A percentile compares a stretch with the other conserved stretches of the same genome.
These are phyloP conservation scores for Tiliacea citrago DNA, from an alignment of 2,888 invertebrate genomes.

Conservation along the genomic window DNA sequence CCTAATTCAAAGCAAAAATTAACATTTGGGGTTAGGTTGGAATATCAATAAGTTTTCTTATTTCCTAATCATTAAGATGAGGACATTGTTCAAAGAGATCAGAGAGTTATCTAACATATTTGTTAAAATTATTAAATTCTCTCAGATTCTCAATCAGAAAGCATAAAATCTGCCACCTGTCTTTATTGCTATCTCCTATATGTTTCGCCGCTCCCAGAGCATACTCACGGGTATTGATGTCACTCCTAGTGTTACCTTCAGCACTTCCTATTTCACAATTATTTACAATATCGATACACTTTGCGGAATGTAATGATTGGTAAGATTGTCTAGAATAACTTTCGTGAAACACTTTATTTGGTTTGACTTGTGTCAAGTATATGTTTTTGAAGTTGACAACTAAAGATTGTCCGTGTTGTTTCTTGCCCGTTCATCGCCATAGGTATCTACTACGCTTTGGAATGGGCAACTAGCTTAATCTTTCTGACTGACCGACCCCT, in stretches of 20 bases:
- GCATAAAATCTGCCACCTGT: neutral
- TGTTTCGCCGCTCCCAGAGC: conserved; percentile 64
- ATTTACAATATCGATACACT: conserved; percentile 61
- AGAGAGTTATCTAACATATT: no score
- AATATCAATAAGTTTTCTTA: neutral
- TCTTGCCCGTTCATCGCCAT: no score
- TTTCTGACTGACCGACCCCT: no score
- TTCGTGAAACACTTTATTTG: neutral
- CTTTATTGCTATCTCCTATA: conserved; percentile 44
- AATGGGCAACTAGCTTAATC: no score
- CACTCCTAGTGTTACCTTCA: conserved; percentile 83
- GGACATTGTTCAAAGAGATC: neutral
- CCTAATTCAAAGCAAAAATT: neutral
- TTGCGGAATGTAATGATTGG: conserved; percentile 7
- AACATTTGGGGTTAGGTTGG: neutral
- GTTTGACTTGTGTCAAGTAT: neutral
- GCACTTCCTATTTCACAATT: conserved; percentile 84
- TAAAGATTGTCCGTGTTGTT: no score
- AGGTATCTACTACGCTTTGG: no score
- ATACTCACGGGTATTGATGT: conserved; percentile 85
- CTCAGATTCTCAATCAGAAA: neutral
- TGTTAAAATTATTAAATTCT: neutral
- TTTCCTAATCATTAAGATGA: neutral
- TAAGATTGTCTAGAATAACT: neutral
- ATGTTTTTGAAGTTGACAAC: neutral